These are phyloP conservation scores for Ophion ellenae DNA, from an alignment of 2,888 invertebrate genomes.

Conservation along the genomic window DNA sequence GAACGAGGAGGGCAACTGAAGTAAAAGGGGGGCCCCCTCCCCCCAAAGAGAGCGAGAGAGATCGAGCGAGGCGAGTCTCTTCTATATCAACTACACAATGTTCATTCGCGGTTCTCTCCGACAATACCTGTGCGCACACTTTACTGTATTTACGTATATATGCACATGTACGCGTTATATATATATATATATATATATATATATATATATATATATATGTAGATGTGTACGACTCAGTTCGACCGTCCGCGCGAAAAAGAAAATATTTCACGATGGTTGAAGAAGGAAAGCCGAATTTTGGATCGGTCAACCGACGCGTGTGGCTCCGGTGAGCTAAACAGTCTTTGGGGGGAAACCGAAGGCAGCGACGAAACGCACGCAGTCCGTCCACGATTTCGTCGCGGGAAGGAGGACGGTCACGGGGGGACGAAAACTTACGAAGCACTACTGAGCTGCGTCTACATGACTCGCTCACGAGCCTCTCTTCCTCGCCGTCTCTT, in stretches of 20 bases:
- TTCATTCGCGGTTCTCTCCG: slow-evolving; percentile 38
- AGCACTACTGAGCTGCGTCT: slow-evolving; percentile 57
- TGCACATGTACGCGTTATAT: not conserved
- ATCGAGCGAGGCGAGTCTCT: slow-evolving; percentile 38
- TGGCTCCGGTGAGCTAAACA: slow-evolving; percentile 35
- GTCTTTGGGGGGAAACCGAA: slow-evolving; percentile 30
- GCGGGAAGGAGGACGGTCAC: slow-evolving; percentile 64
- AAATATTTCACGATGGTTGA: slow-evolving; percentile 10
- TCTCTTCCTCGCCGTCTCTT: slow-evolving; percentile 41
- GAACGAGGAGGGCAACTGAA: slow-evolving; percentile 56
- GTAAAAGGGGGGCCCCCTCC: slow-evolving; percentile 16
- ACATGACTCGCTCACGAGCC: slow-evolving; percentile 46
- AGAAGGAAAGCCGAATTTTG: slow-evolving; percentile 32
- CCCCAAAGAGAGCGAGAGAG: slow-evolving; percentile 41
- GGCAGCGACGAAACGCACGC: slow-evolving; percentile 59
- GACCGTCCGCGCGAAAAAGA: not conserved
- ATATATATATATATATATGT: slow-evolving; percentile 10
- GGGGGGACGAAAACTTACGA: slow-evolving; percentile 66
- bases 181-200: not conserved
- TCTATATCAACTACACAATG: slow-evolving; percentile 28
- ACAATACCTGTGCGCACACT: not conserved
- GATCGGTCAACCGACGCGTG: slow-evolving; percentile 52
- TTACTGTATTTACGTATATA: not conserved
- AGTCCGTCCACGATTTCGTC: slow-evolving; percentile 62
- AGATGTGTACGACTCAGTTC: not conserved